Base-by-base conservation (phyloP, 2,113 vertebrate species). In the Phalacrocorax brasilianus region DNA sequence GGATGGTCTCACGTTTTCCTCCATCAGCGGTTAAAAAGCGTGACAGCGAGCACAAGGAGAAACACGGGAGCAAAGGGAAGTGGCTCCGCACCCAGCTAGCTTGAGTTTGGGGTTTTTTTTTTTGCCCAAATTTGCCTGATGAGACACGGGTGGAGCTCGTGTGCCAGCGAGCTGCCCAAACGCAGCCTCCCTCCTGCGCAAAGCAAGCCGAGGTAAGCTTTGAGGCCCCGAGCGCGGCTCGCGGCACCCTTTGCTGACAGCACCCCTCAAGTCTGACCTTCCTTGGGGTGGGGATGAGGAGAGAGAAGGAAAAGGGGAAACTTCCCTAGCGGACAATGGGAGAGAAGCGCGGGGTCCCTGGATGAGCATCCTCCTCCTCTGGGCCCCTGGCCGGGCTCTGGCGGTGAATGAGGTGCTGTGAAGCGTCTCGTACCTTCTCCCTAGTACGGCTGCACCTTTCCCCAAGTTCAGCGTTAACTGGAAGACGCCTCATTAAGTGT, bases 161-260 rank as follows among this genome's bases (percentile, higher is more conserved):
- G 16, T 45, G 62, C 19, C 18, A 8, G 62, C 8, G 8, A 22
- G 35, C 59, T 42, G 38, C 38, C 62, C 14, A 2, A 14, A 30
- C 8, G 19, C 77, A 33, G 30, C 35, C 26, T 40, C 27, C 38
- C 38, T 40, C n/a, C 24, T 19, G 42, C 8, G 8, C 42, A 1
- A 28, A 58, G 32, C 4, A 9, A 65, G 23, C 8, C 13, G 7
- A 19, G 52, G 50, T 11, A 23, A 18, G 30, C 12, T 52, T 10
- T 5, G 45, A 12, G 26, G 32, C 28, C 5, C 42, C 4, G 14
- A 7, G 49, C 2, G 1, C 16, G 17, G 7, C 10, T 12, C 2
- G 4, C 40, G 17, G 33, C 14, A 6, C 19, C 59, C 59, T 38
- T 33, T 35, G 23, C 53, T 50, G 40, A 10, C 40, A 49, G 67